phyloP scores from a whole-genome alignment of 2,113 vertebrate species.

The Proteles cristata region DNA sequence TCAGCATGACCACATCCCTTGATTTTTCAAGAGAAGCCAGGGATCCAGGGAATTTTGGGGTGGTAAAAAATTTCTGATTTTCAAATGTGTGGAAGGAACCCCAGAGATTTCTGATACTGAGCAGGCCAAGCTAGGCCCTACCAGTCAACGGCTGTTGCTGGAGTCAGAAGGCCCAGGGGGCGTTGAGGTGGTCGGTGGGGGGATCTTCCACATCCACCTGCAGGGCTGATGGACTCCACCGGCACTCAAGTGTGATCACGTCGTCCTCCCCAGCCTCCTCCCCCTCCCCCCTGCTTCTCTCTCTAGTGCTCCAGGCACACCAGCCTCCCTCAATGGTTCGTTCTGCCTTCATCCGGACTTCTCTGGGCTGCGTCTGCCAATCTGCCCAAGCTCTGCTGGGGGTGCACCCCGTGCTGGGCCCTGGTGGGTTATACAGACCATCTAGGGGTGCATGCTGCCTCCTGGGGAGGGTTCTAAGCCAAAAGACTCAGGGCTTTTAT shows the following conservation, averaged over 20 bases:
- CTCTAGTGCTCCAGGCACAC: not conserved
- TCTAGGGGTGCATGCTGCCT: rapidly evolving
- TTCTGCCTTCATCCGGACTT: not conserved
- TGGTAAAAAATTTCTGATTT: not conserved
- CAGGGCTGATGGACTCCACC: no score
- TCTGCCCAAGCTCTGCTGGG: not conserved
- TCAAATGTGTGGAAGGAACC: not conserved
- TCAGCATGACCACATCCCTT: no score
- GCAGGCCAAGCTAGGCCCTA: not conserved
- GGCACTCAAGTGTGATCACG: not conserved
- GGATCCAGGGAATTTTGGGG: not conserved
- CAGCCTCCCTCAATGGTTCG: rapidly evolving
- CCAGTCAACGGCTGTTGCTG: not conserved
- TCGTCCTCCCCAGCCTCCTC: not conserved
- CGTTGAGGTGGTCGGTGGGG: rapidly evolving
- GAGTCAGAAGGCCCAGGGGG: not conserved
- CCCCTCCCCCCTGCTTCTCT: no score
- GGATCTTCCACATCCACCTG: not conserved
- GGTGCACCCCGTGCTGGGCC: no score
- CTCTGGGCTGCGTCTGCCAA: not conserved
- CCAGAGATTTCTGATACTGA: not conserved
- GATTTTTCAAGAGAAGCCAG: not conserved
- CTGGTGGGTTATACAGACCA: rapidly evolving
- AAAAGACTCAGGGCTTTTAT: not conserved
- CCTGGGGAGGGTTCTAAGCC: not conserved